Percentiles rank a stretch among this genome's conserved stretches.
phyloP scores from a whole-genome alignment of 2,113 vertebrate species.

The Holacanthus passer region DNA sequence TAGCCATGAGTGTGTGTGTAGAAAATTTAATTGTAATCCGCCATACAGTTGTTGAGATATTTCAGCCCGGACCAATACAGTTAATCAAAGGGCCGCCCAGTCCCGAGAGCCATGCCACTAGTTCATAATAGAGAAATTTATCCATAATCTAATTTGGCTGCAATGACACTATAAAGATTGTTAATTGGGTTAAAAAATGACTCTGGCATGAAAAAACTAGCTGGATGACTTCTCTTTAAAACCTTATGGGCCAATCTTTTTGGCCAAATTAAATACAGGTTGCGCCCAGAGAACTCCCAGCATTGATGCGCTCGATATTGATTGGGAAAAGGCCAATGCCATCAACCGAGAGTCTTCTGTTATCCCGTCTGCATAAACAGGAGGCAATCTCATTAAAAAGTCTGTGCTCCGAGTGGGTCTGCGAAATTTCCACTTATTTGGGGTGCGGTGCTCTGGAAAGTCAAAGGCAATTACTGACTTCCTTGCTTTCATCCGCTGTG shows the following conservation, averaged over 20 bases:
- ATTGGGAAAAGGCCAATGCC: slow-evolving; percentile 66
- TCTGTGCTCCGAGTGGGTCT: slow-evolving; percentile 33
- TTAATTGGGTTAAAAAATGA: slow-evolving; percentile 30
- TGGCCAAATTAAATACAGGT: slow-evolving; percentile 62
- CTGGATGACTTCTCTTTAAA: slow-evolving; percentile 22
- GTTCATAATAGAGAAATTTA: not conserved
- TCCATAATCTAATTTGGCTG: slow-evolving; percentile 16
- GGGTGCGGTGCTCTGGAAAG: slow-evolving; percentile 51
- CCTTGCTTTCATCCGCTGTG: slow-evolving; percentile 39
- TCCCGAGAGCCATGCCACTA: not conserved
- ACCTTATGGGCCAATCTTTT: slow-evolving; percentile 30
- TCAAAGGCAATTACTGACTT: slow-evolving; percentile 73
- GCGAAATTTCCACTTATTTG: slow-evolving; percentile 53
- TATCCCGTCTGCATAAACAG: slow-evolving; percentile 63
- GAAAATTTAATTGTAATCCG: not conserved
- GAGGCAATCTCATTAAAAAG: slow-evolving; percentile 77
- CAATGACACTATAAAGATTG: slow-evolving; percentile 13
- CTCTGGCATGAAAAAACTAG: slow-evolving; percentile 25
- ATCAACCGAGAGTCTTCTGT: slow-evolving; percentile 61
- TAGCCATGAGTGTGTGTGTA: not conserved
- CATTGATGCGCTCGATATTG: slow-evolving; percentile 64
- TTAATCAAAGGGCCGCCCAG: accelerated
- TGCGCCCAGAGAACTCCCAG: slow-evolving; percentile 35
- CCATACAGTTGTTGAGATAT: not conserved
- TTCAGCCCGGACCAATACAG: not conserved